Percentiles rank a stretch among this genome's conserved stretches.
Conservation (phyloP, 1,140 invertebrate species). For the Anoplolepis gracilipes region DNA sequence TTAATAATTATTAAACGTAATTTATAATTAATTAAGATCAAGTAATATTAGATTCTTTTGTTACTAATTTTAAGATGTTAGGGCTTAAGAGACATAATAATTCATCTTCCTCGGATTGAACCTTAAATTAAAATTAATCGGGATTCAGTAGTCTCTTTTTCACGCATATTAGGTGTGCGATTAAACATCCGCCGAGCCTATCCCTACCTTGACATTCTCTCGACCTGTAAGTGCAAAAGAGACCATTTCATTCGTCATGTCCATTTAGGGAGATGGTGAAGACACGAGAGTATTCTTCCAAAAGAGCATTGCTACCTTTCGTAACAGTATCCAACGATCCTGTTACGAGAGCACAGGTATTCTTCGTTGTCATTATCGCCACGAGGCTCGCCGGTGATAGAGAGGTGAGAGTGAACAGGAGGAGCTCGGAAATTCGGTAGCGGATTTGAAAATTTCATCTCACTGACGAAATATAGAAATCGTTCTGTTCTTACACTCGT, state of each 20-base stretch:
- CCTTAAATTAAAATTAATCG: background rate
- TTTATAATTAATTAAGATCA: too few relatives aligned
- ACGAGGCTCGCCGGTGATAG: background rate
- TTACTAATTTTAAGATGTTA: too few relatives aligned
- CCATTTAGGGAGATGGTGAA: constrained; percentile 30
- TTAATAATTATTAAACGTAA: background rate
- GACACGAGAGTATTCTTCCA: constrained; percentile 10
- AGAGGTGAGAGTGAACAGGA: background rate
- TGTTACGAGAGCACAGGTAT: constrained; percentile 10
- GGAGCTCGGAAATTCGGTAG: background rate
- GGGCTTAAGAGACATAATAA: background rate
- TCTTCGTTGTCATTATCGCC: constrained; percentile 24
- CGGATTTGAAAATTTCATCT: background rate
- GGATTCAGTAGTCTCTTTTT: background rate
- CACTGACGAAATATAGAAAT: background rate
- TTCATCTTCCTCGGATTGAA: background rate
- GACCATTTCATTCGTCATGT: background rate
- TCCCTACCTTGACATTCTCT: constrained; percentile 3
- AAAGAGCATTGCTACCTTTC: constrained; percentile 28
- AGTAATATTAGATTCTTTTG: too few relatives aligned
- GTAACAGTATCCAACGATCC: constrained; percentile 2
- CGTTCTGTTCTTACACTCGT: background rate
- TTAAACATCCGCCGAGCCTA: background rate
- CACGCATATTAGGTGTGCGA: background rate
- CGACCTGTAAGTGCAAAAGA: background rate